Evolutionary conservation across 2,888 invertebrate genomes (phyloP), one percentile per base, ranked within the genome.

Genomic region (Saturnia japonica): DNA sequence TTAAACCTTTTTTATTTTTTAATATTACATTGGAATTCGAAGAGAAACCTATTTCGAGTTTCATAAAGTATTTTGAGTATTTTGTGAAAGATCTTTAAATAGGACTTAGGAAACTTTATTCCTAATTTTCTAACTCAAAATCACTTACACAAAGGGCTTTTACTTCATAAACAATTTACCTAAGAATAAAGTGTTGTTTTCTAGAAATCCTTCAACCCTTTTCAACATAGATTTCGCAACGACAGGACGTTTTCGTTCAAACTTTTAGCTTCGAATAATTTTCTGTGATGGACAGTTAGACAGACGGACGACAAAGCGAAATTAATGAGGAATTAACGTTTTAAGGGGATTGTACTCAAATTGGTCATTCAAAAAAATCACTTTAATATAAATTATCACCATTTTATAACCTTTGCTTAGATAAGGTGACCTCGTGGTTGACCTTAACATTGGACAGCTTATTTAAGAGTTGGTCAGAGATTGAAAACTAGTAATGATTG

Each of bases 241-340:
- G 45, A 45, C 45, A 67, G 54, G 68, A 34, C 54, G 66, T 25
- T 69, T 69, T 67, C 28, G 67, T 69, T 66, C 34, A 22, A 68
- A 71, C 60, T 71, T 69, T 69, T 69, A 57, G 57, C 57, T 67
- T 60, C 67, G 22, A 66, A 70, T 76, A 72, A 75, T 72, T 70
- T 68, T 42, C 67, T 70, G 66, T 47, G 74, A 73, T 67, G 54
- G 72, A 75, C 76, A 74, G 70, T 47, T 69, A 69, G 72, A 75
- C 69, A 68, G 72, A 74, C 68, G 71, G 77, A 77, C 76, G 77
- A 76, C 74, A 80, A 76, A 79, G 75, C 73, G 64, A 75, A 74
- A 75, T 80, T 77, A 79, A 75, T 51, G 70, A 75, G 70, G 54
- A 54, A 54, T 22, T 11, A 54, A 54, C 47, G 47, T 47, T 47